phyloP scores from a whole-genome alignment of 2,888 invertebrate species.

The Sinodicranocentrus sp. region DNA sequence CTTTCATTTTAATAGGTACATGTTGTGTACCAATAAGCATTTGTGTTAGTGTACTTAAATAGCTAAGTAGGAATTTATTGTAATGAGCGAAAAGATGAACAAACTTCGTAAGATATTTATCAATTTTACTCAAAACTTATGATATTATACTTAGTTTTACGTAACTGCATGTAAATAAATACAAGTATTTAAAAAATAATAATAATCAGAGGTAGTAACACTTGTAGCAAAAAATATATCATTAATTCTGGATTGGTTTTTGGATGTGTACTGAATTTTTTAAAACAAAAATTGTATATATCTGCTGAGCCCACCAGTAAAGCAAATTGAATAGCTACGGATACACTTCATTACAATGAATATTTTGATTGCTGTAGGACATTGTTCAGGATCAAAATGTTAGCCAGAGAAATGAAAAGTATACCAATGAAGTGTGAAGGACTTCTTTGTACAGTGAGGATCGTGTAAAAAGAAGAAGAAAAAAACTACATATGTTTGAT shows the following conservation, averaged over 20 bases:
- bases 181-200: constrained; percentile 15
- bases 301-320: too few relatives aligned
- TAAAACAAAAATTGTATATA: constrained; percentile 20
- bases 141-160: constrained; percentile 3
- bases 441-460: constrained; percentile 16
- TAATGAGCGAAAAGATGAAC: not conserved
- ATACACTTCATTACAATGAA: too few relatives aligned
- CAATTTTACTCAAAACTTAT: constrained; percentile 4
- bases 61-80: too few relatives aligned
- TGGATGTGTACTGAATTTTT: constrained; percentile 38
- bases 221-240: not conserved
- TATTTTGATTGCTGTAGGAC: too few relatives aligned
- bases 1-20: too few relatives aligned
- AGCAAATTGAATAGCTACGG: too few relatives aligned
- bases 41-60: too few relatives aligned
- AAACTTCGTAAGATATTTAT: not conserved
- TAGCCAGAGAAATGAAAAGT: not conserved
- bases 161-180: not conserved
- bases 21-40: too few relatives aligned
- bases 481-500: constrained; percentile 26
- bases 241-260: constrained; percentile 33
- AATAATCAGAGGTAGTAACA: constrained; percentile 10
- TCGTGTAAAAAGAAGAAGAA: not conserved
- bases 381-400: too few relatives aligned
- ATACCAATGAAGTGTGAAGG: constrained; percentile 24